Evolutionary conservation across 2,113 vertebrate species (phyloP).

Genomic region (Paratilapia polleni): DNA sequence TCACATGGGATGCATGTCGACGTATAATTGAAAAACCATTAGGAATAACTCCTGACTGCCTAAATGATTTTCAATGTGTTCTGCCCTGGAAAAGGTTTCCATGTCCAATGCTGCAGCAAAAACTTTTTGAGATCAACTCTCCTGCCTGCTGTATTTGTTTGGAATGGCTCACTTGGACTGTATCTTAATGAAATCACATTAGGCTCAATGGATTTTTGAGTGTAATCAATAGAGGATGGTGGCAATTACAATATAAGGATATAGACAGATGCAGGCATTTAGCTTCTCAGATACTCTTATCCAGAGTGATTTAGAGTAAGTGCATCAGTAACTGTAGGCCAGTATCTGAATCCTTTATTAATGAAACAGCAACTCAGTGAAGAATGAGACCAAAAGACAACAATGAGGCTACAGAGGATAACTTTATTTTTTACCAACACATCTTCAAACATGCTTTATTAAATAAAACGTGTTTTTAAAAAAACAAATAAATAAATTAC

Average conservation of each 20-base stretch:
- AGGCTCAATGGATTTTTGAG: slow-evolving; percentile 57
- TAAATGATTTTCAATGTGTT: background rate
- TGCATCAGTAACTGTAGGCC: slow-evolving; percentile 3
- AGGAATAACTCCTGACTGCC: background rate
- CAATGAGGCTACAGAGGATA: too few relatives aligned
- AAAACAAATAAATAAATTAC: too few relatives aligned
- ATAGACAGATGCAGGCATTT: slow-evolving; percentile 56
- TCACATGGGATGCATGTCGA: background rate
- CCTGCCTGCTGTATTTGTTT: slow-evolving; percentile 24
- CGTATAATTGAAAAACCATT: slow-evolving; percentile 5
- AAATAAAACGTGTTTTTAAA: background rate
- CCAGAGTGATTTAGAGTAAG: slow-evolving; percentile 39
- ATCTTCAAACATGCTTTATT: background rate
- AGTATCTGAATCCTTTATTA: slow-evolving; percentile 23
- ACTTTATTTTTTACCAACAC: background rate
- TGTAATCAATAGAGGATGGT: slow-evolving; percentile 60
- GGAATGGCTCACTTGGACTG: slow-evolving; percentile 18
- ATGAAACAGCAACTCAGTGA: background rate
- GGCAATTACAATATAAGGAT: slow-evolving; percentile 62
- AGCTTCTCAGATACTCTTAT: slow-evolving; percentile 37
- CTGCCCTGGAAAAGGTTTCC: background rate
- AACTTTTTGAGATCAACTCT: slow-evolving; percentile 12
- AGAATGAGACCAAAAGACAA: background rate
- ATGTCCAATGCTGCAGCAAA: slow-evolving; percentile 7
- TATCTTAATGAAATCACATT: slow-evolving; percentile 73